Evolutionary conservation across 2,888 invertebrate genomes (phyloP), one percentile per base, ranked within the genome.

Genomic region (Amphimallon solstitiale): DNA sequence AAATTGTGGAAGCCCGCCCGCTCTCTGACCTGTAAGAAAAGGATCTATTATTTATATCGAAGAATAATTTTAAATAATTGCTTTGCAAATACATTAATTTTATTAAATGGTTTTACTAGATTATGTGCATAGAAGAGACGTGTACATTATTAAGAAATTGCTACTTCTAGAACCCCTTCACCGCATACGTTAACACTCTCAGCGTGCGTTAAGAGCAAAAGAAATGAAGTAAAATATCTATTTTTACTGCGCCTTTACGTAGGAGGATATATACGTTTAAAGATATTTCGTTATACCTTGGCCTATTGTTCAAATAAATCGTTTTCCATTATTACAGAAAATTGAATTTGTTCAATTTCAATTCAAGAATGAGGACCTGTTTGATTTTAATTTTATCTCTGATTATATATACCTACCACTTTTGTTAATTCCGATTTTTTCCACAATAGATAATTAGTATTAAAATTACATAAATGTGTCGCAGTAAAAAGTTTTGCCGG

Each of bases 251-350:
- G 15, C 2, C 38, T 21, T 54, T 38, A 38, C 38, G n/a, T n/a
- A n/a, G n/a, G 17, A 14, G 29, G 15, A 49, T 34, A 34, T 15
- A 10, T 34, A 38, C 37, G 52, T 52, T 56, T 43, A 19, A 38
- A 12, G 54, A 45, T 43, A 45, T 59, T 45, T 59, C 56, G 51
- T 12, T 51, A 19, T 56, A 64, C 37, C 21, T 12, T 23, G 21
- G 38, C 21, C 40, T 38, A 48, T 65, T 65, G 59, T 65, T 46
- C 64, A 56, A 54, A 65, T 59, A 65, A 65, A 65, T 65, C 64
- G 64, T 21, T 65, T 63, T 65, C 64, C 48, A 48, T 65, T 65
- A 65, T 65, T 59, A 49, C 17, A 19, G 64, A 48, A 65, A 65
- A 65, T 65, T 59, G 64, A 48, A 56, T 65, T 65, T 65, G 46